These are phyloP conservation scores for Lamellibrachia satsuma DNA, from an alignment of 2,888 invertebrate genomes.

Conservation along the genomic window DNA sequence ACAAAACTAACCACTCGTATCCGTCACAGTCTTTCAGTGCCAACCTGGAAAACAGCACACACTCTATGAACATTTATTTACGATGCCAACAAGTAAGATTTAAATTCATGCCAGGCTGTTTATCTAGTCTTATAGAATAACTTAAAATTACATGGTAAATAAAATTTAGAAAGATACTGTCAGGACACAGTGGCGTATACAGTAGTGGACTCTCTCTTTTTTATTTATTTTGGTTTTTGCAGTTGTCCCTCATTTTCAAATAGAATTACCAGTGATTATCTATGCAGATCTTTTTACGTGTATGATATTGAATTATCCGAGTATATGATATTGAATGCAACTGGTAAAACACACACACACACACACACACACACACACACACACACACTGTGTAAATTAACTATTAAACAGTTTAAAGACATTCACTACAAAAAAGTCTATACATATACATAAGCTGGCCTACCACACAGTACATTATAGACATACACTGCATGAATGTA, in stretches of 20 bases:
- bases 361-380: neutral
- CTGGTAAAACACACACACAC: neutral
- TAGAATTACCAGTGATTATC: too few relatives aligned
- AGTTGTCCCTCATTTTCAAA: too few relatives aligned
- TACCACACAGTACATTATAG: too few relatives aligned
- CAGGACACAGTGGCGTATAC: neutral
- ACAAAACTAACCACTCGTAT: constrained; percentile 54
- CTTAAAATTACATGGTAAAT: neutral
- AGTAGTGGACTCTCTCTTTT: too few relatives aligned
- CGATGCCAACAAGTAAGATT: neutral
- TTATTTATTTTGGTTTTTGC: too few relatives aligned
- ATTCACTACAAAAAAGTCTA: too few relatives aligned
- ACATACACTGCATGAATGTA: too few relatives aligned
- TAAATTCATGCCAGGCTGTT: neutral
- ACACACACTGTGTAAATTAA: too few relatives aligned
- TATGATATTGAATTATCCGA: too few relatives aligned
- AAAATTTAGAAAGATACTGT: neutral
- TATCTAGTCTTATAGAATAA: neutral
- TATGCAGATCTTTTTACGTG: too few relatives aligned
- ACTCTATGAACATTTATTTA: neutral
- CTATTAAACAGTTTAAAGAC: too few relatives aligned
- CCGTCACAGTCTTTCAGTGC: constrained; percentile 61
- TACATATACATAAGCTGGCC: too few relatives aligned
- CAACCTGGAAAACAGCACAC: constrained; percentile 52
- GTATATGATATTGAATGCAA: neutral